Base-by-base conservation (phyloP, 1,140 invertebrate species). In the Drosophila arizonae region DNA sequence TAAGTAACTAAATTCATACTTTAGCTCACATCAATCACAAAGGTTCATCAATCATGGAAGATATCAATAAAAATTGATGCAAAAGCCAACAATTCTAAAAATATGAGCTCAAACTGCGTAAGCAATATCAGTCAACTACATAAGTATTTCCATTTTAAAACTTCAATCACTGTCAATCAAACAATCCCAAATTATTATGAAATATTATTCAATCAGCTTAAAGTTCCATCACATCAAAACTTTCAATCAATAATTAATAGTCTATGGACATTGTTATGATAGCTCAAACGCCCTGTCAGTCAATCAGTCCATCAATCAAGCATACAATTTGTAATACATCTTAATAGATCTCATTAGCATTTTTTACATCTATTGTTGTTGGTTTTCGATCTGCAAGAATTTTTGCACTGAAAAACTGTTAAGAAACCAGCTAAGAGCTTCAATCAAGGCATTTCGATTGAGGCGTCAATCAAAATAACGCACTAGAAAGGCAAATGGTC, bases 341-440 rank as follows among this genome's bases (percentile, higher is more conserved):
- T 77, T 68, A 71, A 77, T 72, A 50, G 39, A 48, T 71, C 79
- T 81, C 79, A 84, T 81, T 81, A 81, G 76, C 66, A 79, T 58
- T 66, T 45, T 57, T 65, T 28, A 13, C 1, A n/a, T 28, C 26
- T 28, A 3, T 28, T 28, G 5, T 28, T 28, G 26, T 28, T 28
- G 3, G 52, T 15, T 33, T 24, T 36, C 21, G 52, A 60, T 33
- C 21, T 43, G 11, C 17, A 17, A 10, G 17, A 56, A 51, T 8
- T 6, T 6, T 60, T 6, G 21, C 43, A 45, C 11, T 26, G 13
- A 51, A 51, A 51, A 26, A 36, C 8, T 36, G 33, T 36, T 36
- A 1, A 10, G 33, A 10, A 36, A 36, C 17, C 45, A 67, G 43
- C 26, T 54, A 45, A 67, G 11, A 72, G 70, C 66, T 70, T 64